phyloP scores from a whole-genome alignment of 2,888 invertebrate species.

The Platycnemis pennipes region DNA sequence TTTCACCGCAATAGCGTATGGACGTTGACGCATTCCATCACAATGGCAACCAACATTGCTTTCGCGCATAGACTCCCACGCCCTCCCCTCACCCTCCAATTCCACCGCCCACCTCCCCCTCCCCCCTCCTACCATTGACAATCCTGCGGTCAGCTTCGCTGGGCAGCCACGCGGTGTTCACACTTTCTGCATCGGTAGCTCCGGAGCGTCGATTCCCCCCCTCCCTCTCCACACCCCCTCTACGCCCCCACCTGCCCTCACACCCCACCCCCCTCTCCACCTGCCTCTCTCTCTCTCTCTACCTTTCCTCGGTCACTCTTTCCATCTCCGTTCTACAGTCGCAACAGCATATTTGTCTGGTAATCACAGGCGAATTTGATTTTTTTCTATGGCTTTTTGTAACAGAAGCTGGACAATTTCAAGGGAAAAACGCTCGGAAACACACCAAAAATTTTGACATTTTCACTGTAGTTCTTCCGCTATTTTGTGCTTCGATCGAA shows the following conservation, averaged over 20 bases:
- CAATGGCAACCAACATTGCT: slow-evolving; percentile 27
- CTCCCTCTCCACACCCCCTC: not conserved
- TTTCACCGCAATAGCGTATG: not conserved
- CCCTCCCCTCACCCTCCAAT: not conserved
- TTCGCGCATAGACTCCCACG: not conserved
- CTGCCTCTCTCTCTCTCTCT: not conserved
- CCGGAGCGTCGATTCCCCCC: not conserved
- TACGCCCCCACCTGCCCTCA: not conserved
- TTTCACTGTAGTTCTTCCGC: too few relatives aligned
- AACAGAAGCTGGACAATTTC: too few relatives aligned
- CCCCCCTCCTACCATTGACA: not conserved
- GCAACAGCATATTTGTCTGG: not conserved
- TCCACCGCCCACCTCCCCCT: not conserved
- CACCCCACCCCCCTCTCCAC: not conserved
- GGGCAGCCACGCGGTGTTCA: slow-evolving; percentile 46
- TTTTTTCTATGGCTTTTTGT: not conserved
- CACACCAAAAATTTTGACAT: too few relatives aligned
- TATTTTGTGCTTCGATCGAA: too few relatives aligned
- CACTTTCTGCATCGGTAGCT: slow-evolving; percentile 36
- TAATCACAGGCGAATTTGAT: not conserved
- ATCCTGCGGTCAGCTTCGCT: slow-evolving; percentile 65
- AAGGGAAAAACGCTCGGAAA: too few relatives aligned
- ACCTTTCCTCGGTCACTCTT: not conserved
- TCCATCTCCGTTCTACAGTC: not conserved
- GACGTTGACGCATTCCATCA: slow-evolving; percentile 3